Evolutionary conservation across 2,888 invertebrate species (phyloP), one percentile per base, ranked within the genome.

Genomic region (Odontomyia ornata): DNA sequence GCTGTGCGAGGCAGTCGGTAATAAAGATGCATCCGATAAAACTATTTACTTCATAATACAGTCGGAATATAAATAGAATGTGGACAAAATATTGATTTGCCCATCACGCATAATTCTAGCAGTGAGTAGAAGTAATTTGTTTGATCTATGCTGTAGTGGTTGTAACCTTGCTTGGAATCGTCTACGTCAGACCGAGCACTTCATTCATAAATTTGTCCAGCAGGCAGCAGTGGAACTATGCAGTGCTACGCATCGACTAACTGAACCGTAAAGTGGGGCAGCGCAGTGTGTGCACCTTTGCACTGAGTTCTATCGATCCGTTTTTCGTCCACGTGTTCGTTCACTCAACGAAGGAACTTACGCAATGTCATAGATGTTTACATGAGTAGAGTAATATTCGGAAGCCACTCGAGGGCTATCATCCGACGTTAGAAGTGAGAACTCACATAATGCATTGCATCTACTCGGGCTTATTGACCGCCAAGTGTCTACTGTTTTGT

Each of bases 271-370:
- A 25, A 60, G 57, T 60, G 23, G 57, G 18, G 57, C 23, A 60
- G 57, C 57, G 57, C 52, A 60, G 11, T 36, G 23, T 13, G 64
- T 64, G 30, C 64, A 64, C 27, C 11, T 15, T 30, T 64, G 64
- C 64, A 64, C n/a, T n/a, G 64, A 18, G 25, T 15, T 60, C 4
- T 69, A 69, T 69, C 47, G 69, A 69, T 47, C 69, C 47, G 47
- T 23, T 69, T 47, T 25, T n/a, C 65, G 47, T 25, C 69, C 69
- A 69, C 69, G 69, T 69, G 69, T 69, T 69, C 18, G 65, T 7
- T 18, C n/a, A 18, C n/a, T 36, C 4, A 5, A 47, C 25, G 47
- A 69, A 15, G 47, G 47, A 23, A n/a, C 36, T 65, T 65, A 65
- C 65, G 65, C 65, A 65, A 65, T 21, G 36, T 36, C 65, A 43